These are phyloP conservation scores for Zoanthus sansibaricus DNA, from an alignment of 92 coral and sea anemone genomes.

Conservation along the genomic window DNA sequence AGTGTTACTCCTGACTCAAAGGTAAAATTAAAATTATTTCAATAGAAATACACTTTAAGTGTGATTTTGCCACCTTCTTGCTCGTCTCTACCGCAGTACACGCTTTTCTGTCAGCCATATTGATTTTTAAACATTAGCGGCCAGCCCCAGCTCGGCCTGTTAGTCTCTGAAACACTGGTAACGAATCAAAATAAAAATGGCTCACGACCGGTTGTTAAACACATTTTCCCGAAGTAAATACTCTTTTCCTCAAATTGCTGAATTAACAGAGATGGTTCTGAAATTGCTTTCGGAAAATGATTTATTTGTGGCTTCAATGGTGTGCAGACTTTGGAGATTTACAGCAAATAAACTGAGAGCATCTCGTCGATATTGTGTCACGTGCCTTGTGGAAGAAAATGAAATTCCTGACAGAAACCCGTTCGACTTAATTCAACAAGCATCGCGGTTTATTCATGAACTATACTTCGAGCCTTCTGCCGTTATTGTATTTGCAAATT, in stretches of 20 bases:
- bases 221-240: neutral
- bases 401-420: slow-evolving; percentile 1
- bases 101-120: slow-evolving; percentile 56
- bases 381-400: slow-evolving; percentile 14
- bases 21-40: neutral
- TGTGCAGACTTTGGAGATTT: slow-evolving; percentile 76
- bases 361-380: slow-evolving; percentile 62
- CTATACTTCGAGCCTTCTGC: slow-evolving; percentile 54
- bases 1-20: neutral
- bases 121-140: slow-evolving; percentile 39
- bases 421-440: slow-evolving; percentile 24
- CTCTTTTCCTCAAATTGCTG: slow-evolving; percentile 46
- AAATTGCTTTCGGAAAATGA: slow-evolving; percentile 69
- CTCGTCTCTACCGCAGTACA: neutral
- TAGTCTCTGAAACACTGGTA: neutral
- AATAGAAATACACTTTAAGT: neutral
- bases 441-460: slow-evolving; percentile 4
- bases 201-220: neutral
- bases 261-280: slow-evolving; percentile 69
- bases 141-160: neutral
- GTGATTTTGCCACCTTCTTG: neutral
- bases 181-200: slow-evolving; percentile 8
- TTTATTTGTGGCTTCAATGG: slow-evolving; percentile 69
- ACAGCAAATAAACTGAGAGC: slow-evolving; percentile 68
- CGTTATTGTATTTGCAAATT: slow-evolving; percentile 55